A percentile compares a stretch with the other conserved stretches of the same genome.
These are phyloP conservation scores for Ciconia stormi DNA, from an alignment of 2,113 vertebrate species.

Conservation along the genomic window DNA sequence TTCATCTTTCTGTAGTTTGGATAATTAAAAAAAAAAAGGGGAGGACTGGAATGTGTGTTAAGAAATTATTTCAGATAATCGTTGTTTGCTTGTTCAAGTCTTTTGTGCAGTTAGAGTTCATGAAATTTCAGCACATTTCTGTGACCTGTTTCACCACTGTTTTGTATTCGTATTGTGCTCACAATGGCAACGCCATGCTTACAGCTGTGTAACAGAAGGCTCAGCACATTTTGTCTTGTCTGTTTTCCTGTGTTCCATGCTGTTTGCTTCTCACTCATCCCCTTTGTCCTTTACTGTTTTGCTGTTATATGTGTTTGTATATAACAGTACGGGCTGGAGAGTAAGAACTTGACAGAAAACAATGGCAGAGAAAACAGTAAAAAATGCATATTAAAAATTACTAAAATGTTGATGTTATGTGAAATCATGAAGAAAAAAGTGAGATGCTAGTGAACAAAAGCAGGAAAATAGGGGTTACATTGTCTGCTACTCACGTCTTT, in stretches of 20 bases:
- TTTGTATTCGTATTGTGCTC: not conserved
- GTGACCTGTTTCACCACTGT: not conserved
- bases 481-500: not conserved
- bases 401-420: not conserved
- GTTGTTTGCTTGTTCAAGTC: not conserved
- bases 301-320: not conserved
- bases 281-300: not conserved
- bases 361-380: not conserved
- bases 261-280: conserved; percentile 12
- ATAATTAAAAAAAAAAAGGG: not conserved
- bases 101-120: conserved; percentile 23
- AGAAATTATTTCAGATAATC: not conserved
- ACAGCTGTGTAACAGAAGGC: not conserved
- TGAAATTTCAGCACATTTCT: not conserved
- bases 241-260: not conserved
- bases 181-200: not conserved
- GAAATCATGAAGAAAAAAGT: not conserved
- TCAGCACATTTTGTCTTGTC: not conserved
- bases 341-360: conserved; percentile 18
- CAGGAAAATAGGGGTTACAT: not conserved
- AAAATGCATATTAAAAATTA: not conserved
- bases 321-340: not conserved
- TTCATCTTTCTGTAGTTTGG: not conserved
- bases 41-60: not conserved
- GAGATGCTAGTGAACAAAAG: not conserved